These are phyloP conservation scores for Neoaliturus tenellus DNA, from an alignment of 2,888 invertebrate species.

Conservation along the genomic window DNA sequence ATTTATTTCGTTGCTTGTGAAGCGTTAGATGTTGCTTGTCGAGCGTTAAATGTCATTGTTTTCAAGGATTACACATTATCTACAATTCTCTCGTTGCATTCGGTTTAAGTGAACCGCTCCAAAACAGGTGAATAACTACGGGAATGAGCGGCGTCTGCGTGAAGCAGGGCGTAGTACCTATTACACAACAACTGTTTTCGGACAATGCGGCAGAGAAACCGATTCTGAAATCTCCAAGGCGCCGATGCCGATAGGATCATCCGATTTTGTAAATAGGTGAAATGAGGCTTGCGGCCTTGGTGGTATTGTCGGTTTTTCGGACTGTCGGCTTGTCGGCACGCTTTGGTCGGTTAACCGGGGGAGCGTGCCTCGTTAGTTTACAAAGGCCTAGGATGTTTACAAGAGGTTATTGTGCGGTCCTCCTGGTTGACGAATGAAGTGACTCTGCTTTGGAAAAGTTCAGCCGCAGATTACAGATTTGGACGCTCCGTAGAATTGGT, in stretches of 20 bases:
- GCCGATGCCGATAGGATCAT: background rate
- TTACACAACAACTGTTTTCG: background rate
- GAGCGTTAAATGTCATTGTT: no score
- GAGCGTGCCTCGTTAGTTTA: background rate
- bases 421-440: background rate
- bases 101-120: no score
- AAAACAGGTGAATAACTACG: no score
- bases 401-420: conserved; percentile 7
- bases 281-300: background rate
- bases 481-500: no score
- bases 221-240: background rate
- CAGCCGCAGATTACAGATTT: no score
- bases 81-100: no score
- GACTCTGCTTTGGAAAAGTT: background rate
- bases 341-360: background rate
- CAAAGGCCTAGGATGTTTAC: background rate
- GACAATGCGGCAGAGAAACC: background rate
- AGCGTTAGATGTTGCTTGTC: no score
- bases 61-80: no score
- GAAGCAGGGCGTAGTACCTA: background rate
- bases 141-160: background rate
- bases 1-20: no score
- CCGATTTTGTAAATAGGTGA: background rate
- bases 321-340: background rate
- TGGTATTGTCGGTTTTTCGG: background rate